These are phyloP conservation scores for Drosophila rufa DNA, from an alignment of 1,140 invertebrate genomes.

Conservation along the genomic window DNA sequence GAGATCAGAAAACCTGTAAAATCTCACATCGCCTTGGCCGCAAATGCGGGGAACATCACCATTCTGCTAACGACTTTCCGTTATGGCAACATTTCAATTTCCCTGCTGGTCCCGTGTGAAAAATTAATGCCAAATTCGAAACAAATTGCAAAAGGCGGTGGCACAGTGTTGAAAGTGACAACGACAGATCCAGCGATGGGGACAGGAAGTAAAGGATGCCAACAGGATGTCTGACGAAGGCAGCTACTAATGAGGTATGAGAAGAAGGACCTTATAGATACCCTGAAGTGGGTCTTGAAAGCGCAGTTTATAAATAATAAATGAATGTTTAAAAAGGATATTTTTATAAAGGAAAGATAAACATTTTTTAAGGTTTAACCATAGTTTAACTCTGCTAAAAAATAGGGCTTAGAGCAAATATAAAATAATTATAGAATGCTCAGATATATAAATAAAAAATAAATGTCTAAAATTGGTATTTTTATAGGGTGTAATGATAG, in stretches of 20 bases:
- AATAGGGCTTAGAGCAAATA: too few relatives aligned
- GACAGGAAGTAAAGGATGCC: constrained; percentile 74
- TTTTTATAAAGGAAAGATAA: background rate
- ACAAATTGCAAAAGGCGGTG: constrained; percentile 72
- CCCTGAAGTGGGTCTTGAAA: background rate
- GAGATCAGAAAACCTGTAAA: constrained; percentile 45
- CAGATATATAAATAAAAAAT: too few relatives aligned
- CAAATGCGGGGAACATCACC: constrained; percentile 5
- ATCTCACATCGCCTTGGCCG: constrained; percentile 5
- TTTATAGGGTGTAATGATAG: too few relatives aligned
- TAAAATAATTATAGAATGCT: too few relatives aligned
- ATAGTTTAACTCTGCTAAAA: background rate
- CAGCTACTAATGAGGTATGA: constrained; percentile 13
- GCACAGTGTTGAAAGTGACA: constrained; percentile 58
- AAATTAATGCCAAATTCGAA: constrained; percentile 81
- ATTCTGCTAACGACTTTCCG: constrained; percentile 65
- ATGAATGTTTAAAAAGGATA: too few relatives aligned
- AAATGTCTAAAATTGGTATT: too few relatives aligned
- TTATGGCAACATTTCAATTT: constrained; percentile 82
- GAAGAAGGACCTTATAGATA: background rate
- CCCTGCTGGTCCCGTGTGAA: constrained; percentile 73
- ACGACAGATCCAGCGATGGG: constrained; percentile 31
- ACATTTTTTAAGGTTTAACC: background rate
- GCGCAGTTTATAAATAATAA: background rate
- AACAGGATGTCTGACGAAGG: constrained; percentile 33